phyloP scores from a whole-genome alignment of 2,888 invertebrate genomes.

The Pollenia angustigena region DNA sequence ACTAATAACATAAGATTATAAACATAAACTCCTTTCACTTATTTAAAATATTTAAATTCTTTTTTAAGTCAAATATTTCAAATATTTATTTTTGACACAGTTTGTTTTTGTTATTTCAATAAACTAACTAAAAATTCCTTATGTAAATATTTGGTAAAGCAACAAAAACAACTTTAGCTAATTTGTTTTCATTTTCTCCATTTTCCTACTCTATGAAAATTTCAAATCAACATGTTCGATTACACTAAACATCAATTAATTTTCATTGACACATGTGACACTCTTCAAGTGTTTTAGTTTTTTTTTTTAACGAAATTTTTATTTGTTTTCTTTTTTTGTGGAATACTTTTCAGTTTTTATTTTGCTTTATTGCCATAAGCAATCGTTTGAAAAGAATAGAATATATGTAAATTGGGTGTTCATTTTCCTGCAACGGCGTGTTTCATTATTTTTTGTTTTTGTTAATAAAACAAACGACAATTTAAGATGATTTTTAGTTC shows the following conservation, averaged over 20 bases:
- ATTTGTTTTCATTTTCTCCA: constrained; percentile 53
- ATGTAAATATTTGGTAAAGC: constrained; percentile 29
- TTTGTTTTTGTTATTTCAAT: not conserved
- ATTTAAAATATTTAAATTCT: no score
- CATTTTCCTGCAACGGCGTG: constrained; percentile 7
- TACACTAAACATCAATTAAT: constrained; percentile 61
- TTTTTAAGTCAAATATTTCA: not conserved
- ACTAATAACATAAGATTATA: no score
- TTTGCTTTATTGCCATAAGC: constrained; percentile 26
- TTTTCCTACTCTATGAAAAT: constrained; percentile 45
- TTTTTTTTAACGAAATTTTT: constrained; percentile 1
- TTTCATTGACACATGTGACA: constrained; percentile 70
- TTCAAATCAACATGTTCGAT: constrained; percentile 59
- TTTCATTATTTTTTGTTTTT: constrained; percentile 11
- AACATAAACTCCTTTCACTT: no score
- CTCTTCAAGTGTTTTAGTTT: constrained; percentile 61
- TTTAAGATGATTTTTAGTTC: constrained; percentile 40
- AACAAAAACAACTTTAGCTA: constrained; percentile 29
- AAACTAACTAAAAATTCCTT: constrained; percentile 37
- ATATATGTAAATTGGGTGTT: constrained; percentile 10
- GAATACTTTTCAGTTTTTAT: not conserved
- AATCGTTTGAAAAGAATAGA: not conserved
- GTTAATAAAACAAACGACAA: constrained; percentile 26
- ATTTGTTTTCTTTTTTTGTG: not conserved
- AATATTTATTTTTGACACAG: not conserved